Evolutionary conservation across 2,797 vertebrate species (phyloP).

Genomic region (Borostomias antarcticus): DNA sequence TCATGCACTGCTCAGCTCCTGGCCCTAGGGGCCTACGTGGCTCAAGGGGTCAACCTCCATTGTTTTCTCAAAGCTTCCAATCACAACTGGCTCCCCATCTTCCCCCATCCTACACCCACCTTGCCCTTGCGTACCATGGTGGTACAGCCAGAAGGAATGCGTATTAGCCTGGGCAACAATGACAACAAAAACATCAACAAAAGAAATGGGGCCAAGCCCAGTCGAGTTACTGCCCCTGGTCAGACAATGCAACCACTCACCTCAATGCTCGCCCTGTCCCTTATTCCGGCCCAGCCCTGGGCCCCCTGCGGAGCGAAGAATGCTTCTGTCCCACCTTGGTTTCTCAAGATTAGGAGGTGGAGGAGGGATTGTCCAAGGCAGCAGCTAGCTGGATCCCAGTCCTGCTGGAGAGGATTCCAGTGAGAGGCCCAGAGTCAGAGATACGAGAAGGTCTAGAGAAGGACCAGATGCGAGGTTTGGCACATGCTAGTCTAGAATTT

Average conservation of each 20-base stretch:
- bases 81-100: constrained; percentile 54
- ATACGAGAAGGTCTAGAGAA: constrained; percentile 28
- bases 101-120: constrained; percentile 26
- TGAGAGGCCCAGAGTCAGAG: constrained; percentile 16
- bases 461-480: constrained; percentile 49
- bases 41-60: constrained; percentile 57
- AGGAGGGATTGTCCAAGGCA: constrained; percentile 57
- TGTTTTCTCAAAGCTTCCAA: constrained; percentile 59
- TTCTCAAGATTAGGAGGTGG: constrained; percentile 74
- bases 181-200: constrained; percentile 64
- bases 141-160: constrained; percentile 61
- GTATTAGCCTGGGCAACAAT: constrained; percentile 73
- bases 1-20: constrained; percentile 56
- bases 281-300: constrained; percentile 61
- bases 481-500: constrained; percentile 60
- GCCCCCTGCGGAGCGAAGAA: constrained; percentile 73
- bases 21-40: constrained; percentile 49
- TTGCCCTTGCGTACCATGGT: constrained; percentile 44
- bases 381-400: constrained; percentile 20
- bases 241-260: constrained; percentile 71
- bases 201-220: constrained; percentile 58
- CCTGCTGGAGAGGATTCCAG: constrained; percentile 33
- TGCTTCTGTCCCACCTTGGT: constrained; percentile 64
- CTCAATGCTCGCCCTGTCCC: constrained; percentile 59
- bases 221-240: constrained; percentile 64